These are phyloP conservation scores for Gadus macrocephalus DNA, from an alignment of 2,113 vertebrate species.

Conservation along the genomic window DNA sequence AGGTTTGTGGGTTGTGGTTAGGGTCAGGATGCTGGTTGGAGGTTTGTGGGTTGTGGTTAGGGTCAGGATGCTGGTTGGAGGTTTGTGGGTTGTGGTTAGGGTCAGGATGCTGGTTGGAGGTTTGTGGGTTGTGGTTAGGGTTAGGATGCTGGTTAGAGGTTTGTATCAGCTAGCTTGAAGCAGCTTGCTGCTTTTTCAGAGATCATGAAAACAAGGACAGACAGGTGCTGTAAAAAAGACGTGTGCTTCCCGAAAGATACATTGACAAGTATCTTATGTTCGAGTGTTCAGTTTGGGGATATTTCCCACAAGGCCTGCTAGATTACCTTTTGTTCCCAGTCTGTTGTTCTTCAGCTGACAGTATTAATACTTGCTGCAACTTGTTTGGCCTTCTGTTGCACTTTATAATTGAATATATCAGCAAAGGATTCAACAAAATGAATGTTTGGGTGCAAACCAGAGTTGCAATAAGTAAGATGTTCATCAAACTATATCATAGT, in stretches of 20 bases:
- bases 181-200: not conserved
- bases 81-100: not conserved
- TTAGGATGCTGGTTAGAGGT: not conserved
- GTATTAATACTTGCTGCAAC: not conserved
- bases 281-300: not conserved
- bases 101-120: no score
- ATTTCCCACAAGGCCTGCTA: not conserved
- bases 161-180: not conserved
- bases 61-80: not conserved
- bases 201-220: not conserved
- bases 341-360: not conserved
- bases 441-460: slow-evolving; percentile 20
- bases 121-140: no score
- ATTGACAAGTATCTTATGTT: not conserved
- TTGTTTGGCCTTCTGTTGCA: slow-evolving; percentile 47
- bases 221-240: not conserved
- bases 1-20: not conserved
- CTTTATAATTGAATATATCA: slow-evolving; percentile 49
- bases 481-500: not conserved
- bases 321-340: not conserved
- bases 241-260: not conserved
- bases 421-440: not conserved
- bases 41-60: no score
- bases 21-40: not conserved
- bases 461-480: slow-evolving; percentile 29